Evolutionary conservation across 2,113 vertebrate species (phyloP).

Genomic region (Tachuris rubrigastra): DNA sequence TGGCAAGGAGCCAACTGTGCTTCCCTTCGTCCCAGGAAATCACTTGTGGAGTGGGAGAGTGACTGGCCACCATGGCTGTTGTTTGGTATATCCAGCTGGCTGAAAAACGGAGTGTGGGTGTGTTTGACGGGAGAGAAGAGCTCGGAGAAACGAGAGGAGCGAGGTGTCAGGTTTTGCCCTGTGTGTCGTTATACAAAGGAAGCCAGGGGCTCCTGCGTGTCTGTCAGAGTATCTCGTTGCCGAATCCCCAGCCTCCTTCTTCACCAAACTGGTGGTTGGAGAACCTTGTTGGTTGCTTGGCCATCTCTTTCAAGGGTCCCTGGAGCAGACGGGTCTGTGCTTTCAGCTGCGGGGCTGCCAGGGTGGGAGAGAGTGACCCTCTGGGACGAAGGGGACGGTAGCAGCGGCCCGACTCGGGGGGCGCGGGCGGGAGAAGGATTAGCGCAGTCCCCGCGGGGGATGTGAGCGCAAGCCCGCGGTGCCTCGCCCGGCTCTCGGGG

Average conservation of each 20-base stretch:
- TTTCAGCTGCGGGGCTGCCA: not conserved
- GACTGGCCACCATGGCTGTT: accelerated
- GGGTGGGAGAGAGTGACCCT: not conserved
- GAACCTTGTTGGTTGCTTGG: too few relatives aligned
- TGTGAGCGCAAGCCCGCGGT: accelerated
- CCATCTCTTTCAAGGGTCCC: not conserved
- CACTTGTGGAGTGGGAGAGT: accelerated
- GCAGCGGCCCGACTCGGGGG: not conserved
- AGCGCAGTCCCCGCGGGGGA: not conserved
- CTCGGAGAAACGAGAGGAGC: accelerated
- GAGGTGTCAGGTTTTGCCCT: not conserved
- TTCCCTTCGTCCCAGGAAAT: not conserved
- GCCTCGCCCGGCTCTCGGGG: not conserved
- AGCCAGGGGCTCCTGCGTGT: not conserved
- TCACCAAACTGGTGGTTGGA: accelerated
- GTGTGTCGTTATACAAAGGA: accelerated
- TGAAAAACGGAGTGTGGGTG: accelerated
- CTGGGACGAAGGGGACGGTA: accelerated
- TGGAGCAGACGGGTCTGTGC: accelerated
- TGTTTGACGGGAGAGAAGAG: not conserved
- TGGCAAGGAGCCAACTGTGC: not conserved
- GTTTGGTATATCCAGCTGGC: accelerated
- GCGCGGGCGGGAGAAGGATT: not conserved
- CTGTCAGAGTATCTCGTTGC: not conserved
- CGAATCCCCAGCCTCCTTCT: accelerated